These are phyloP conservation scores for Rhopalosiphum padi DNA, from an alignment of 1,140 invertebrate species.

Conservation along the genomic window DNA sequence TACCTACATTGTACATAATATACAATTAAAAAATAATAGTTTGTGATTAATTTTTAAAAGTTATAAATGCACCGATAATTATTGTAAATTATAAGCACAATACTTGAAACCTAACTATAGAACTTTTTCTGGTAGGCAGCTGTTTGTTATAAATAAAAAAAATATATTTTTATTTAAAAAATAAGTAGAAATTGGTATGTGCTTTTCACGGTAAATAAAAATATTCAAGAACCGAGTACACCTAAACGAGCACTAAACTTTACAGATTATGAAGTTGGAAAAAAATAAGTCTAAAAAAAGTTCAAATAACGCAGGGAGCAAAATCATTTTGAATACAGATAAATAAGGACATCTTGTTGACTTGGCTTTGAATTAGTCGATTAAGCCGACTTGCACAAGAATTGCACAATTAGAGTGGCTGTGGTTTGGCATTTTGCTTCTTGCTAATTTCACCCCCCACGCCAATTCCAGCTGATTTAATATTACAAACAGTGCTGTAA, in stretches of 20 bases:
- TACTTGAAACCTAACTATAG: background rate
- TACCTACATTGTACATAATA: background rate
- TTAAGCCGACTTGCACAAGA: background rate
- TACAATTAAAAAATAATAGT: background rate
- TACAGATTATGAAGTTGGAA: background rate
- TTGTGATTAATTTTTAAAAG: background rate
- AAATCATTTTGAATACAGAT: background rate
- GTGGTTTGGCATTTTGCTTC: background rate
- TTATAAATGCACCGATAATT: background rate
- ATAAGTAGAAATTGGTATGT: background rate
- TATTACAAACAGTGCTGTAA: background rate
- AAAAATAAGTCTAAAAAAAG: background rate
- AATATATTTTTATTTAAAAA: background rate
- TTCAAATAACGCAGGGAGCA: background rate
- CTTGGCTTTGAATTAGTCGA: background rate
- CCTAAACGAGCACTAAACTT: background rate
- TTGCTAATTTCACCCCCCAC: background rate
- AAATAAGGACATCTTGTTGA: background rate
- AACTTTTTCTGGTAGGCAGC: background rate
- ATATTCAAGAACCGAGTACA: background rate
- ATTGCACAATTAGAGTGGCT: background rate
- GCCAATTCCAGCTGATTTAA: background rate
- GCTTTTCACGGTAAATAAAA: background rate
- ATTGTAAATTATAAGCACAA: background rate
- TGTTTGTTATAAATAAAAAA: background rate